Conservation (phyloP, 1,140 invertebrate species). For the Mylabris phalerata region DNA sequence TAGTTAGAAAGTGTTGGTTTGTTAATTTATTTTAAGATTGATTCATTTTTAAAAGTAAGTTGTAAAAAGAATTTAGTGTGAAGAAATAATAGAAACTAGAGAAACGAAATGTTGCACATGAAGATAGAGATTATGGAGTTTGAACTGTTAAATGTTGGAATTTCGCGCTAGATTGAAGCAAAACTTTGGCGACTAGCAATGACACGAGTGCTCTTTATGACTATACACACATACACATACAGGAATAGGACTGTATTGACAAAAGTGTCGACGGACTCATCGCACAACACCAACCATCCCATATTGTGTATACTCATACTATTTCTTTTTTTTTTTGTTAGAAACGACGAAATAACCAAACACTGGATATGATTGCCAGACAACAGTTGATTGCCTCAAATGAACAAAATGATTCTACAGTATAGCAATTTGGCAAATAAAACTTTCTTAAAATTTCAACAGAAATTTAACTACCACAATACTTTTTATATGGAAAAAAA, state of each 20-base stretch:
- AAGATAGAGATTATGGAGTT: no score
- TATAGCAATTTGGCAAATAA: not conserved
- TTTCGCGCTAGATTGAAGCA: no score
- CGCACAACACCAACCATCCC: no score
- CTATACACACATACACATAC: not conserved
- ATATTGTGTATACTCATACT: no score
- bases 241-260: not conserved
- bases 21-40: no score
- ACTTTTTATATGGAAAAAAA: not conserved
- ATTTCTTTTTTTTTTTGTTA: not conserved
- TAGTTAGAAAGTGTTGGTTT: no score
- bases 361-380: not conserved
- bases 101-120: no score
- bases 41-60: no score
- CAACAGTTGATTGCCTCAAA: not conserved
- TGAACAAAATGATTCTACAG: not conserved
- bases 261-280: not conserved
- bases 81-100: no score
- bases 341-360: not conserved
- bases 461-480: not conserved
- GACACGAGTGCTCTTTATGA: not conserved
- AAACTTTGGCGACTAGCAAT: not conserved
- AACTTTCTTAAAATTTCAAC: not conserved
- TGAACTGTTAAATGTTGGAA: no score
- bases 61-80: no score